Evolutionary conservation across 2,888 invertebrate species (phyloP), one percentile per base, ranked within the genome.

Genomic region (Zelleria hepariella): DNA sequence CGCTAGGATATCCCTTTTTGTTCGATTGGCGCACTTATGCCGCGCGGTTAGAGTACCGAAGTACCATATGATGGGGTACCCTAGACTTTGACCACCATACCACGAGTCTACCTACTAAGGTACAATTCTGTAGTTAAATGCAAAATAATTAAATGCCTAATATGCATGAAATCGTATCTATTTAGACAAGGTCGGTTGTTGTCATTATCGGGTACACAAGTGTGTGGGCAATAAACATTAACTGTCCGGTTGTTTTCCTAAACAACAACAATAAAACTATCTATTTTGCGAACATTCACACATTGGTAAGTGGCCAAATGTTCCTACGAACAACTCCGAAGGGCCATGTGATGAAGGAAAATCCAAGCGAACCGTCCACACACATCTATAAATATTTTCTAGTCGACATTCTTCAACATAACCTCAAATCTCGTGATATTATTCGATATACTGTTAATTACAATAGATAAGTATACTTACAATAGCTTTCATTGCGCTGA

Each of bases 401-500:
- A 62, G 59, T 48, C 59, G 53, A 59, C 60, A 66, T 66, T 62
- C 64, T 66, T 60, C 62, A 69, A 83, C 80, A 83, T 87, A 87
- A 87, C 86, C 87, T 87, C 82, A 83, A 86, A 86, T 80, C 74
- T 26, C 23, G 52, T 15, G 32, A 52, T n/a, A 20, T 20, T 6
- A 3, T 6, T 8, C 20, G 20, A 15, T 18, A 53, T 23, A 42
- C n/a, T 24, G 23, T 49, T 10, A 32, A 58, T 21, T 27, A 18
- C 4, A 55, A 20, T 53, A 27, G 7, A 27, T 2, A 27, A 67
- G 61, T 67, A 70, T 79, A 86, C 86, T 87, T 75, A 87, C 86
- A 79, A 78, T 75, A 72, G 73, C 74, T 72, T 83, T 76, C 83
- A 82, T 83, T 78, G 77, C 79, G 75, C 74, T 73, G 77, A 80